A percentile compares a stretch with the other conserved stretches of the same genome.
These are phyloP conservation scores for Oscheius sp. DNA, from an alignment of 2,888 invertebrate genomes.

Conservation along the genomic window DNA sequence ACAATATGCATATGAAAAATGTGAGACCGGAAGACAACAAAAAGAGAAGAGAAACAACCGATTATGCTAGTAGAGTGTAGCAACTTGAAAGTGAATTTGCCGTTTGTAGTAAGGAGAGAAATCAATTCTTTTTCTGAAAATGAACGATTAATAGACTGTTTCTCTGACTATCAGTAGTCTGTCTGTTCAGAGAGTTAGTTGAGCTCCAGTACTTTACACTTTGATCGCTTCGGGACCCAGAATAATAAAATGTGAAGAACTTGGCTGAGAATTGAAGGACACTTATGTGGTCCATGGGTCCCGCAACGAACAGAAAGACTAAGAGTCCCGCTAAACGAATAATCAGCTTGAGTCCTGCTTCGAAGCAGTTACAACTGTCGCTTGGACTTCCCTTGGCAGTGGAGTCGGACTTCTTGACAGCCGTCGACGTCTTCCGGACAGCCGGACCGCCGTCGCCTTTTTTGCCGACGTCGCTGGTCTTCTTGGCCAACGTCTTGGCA, in stretches of 20 bases:
- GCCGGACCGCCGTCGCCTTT: slow-evolving; percentile 44
- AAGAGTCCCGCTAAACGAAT: background rate
- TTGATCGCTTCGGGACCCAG: too few species aligned
- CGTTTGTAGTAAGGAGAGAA: slow-evolving; percentile 1
- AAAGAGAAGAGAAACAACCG: slow-evolving; percentile 7
- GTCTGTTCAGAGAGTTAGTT: background rate
- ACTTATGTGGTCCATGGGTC: too few species aligned
- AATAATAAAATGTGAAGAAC: too few species aligned
- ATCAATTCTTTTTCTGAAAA: slow-evolving; percentile 30
- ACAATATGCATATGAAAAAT: background rate
- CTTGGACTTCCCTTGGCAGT: slow-evolving; percentile 44
- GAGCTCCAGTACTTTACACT: too few species aligned
- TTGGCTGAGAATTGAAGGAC: too few species aligned
- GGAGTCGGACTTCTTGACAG: slow-evolving; percentile 65
- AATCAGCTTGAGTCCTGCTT: background rate
- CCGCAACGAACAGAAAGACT: too few species aligned
- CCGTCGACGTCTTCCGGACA: slow-evolving; percentile 68
- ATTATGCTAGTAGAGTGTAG: slow-evolving; percentile 36
- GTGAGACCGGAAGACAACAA: slow-evolving; percentile 12
- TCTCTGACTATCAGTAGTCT: background rate
- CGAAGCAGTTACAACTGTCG: too few species aligned
- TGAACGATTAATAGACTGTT: background rate
- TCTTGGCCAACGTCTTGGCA: slow-evolving; percentile 61
- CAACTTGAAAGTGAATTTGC: slow-evolving; percentile 32
- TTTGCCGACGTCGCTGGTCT: slow-evolving; percentile 63